These are phyloP conservation scores for Adelges cooleyi DNA, from an alignment of 1,140 invertebrate genomes.

Conservation along the genomic window DNA sequence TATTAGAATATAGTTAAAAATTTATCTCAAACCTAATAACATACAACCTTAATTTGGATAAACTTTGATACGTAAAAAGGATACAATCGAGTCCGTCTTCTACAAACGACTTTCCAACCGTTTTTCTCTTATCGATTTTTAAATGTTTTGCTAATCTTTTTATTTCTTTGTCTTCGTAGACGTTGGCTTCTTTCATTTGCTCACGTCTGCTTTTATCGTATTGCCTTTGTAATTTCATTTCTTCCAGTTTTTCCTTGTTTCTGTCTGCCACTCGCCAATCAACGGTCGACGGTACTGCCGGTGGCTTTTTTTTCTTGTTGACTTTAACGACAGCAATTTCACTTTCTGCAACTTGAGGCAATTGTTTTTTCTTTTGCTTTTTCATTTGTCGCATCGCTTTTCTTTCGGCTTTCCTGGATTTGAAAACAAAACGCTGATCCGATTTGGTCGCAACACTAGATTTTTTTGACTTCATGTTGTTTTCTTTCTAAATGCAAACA, in stretches of 20 bases:
- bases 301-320: background rate
- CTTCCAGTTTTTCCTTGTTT: slow-evolving; percentile 28
- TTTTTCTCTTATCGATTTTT: slow-evolving; percentile 65
- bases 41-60: too few relatives aligned
- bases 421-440: slow-evolving; percentile 7
- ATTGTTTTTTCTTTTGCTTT: slow-evolving; percentile 11
- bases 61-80: too few relatives aligned
- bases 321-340: background rate
- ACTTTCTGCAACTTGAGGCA: background rate
- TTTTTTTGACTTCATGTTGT: background rate
- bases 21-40: too few relatives aligned
- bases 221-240: slow-evolving; percentile 42
- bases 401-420: slow-evolving; percentile 13
- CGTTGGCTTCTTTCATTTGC: slow-evolving; percentile 55
- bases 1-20: too few relatives aligned
- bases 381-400: slow-evolving; percentile 7
- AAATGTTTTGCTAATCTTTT: slow-evolving; percentile 71
- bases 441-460: background rate
- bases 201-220: slow-evolving; percentile 48
- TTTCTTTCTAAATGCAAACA: too few relatives aligned
- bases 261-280: slow-evolving; percentile 14
- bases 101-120: slow-evolving; percentile 65
- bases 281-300: background rate
- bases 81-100: slow-evolving; percentile 81
- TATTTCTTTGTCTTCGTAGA: slow-evolving; percentile 67